phyloP scores from a whole-genome alignment of 2,888 invertebrate species.

The Hydriomena furcata region DNA sequence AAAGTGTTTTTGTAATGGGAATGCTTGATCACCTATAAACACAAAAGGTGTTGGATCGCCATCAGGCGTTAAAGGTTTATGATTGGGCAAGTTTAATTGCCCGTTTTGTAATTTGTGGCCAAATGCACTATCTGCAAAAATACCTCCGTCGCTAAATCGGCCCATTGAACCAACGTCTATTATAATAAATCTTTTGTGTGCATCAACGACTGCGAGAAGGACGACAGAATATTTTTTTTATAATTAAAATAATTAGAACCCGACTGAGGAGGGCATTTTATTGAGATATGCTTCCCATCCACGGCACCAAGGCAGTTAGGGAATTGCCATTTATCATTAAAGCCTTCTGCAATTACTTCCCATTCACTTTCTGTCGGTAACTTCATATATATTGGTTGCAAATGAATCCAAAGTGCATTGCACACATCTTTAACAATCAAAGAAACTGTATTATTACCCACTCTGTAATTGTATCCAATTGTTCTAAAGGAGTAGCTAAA shows the following conservation, averaged over 20 bases:
- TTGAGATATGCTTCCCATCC: slow-evolving; percentile 27
- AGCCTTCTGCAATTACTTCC: slow-evolving; percentile 21
- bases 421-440: slow-evolving; percentile 28
- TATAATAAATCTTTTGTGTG: slow-evolving; percentile 24
- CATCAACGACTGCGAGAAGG: slow-evolving; percentile 8
- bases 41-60: slow-evolving; percentile 33
- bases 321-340: slow-evolving; percentile 37
- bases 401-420: slow-evolving; percentile 31
- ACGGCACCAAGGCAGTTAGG: slow-evolving; percentile 31
- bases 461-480: slow-evolving; percentile 30
- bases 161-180: slow-evolving; percentile 14
- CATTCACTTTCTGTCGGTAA: slow-evolving; percentile 1
- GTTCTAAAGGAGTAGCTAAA: slow-evolving; percentile 34
- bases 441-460: slow-evolving; percentile 30
- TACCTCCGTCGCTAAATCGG: slow-evolving; percentile 15
- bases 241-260: slow-evolving; percentile 39
- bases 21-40: slow-evolving; percentile 29
- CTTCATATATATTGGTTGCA: slow-evolving; percentile 33
- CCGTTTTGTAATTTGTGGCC: slow-evolving; percentile 25
- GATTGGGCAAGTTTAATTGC: slow-evolving; percentile 29
- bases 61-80: slow-evolving; percentile 28
- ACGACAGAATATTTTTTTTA: slow-evolving; percentile 1
- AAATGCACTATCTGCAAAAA: slow-evolving; percentile 33
- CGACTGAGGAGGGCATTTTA: slow-evolving; percentile 34
- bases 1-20: slow-evolving; percentile 30